Evolutionary conservation across 2,797 vertebrate species (phyloP).

Genomic region (Sebastes reedi): DNA sequence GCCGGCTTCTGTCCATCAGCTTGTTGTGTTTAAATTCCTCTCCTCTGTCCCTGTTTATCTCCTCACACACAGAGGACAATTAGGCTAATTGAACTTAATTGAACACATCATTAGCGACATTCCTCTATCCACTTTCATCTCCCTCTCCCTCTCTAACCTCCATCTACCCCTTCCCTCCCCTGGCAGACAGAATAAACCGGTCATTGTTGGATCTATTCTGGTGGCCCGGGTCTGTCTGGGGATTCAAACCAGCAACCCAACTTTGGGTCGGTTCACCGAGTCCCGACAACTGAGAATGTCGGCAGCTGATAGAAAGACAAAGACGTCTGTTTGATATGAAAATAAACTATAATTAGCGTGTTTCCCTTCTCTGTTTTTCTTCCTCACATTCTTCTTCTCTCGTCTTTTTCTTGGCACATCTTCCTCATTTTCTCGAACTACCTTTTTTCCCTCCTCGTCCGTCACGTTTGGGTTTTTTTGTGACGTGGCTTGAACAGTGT

Average conservation of each 20-base stretch:
- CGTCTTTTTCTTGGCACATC: too few relatives aligned
- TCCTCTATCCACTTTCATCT: slow-evolving; percentile 58
- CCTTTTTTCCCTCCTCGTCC: neutral
- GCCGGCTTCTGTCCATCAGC: slow-evolving; percentile 10
- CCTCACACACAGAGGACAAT: slow-evolving; percentile 65
- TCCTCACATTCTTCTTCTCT: neutral
- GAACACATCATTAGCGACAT: slow-evolving; percentile 80
- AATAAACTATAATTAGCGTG: slow-evolving; percentile 40
- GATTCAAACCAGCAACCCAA: slow-evolving; percentile 49
- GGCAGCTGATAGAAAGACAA: slow-evolving; percentile 11
- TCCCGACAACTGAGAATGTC: slow-evolving; percentile 14
- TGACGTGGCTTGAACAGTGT: too few relatives aligned
- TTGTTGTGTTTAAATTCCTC: slow-evolving; percentile 22
- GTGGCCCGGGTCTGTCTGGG: slow-evolving; percentile 39
- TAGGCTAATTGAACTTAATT: slow-evolving; percentile 78
- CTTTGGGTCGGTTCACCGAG: slow-evolving; percentile 20
- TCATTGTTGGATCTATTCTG: slow-evolving; percentile 65
- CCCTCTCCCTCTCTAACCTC: slow-evolving; percentile 31
- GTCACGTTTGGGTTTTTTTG: neutral
- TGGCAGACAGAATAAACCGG: slow-evolving; percentile 43
- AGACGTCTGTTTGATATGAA: slow-evolving; percentile 18
- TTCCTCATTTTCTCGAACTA: neutral
- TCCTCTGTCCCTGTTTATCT: slow-evolving; percentile 26
- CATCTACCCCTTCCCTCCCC: slow-evolving; percentile 10
- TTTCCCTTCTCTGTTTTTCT: slow-evolving; percentile 8